These are phyloP conservation scores for Taphrorychus bicolor DNA, from an alignment of 2,888 invertebrate genomes.

Conservation along the genomic window DNA sequence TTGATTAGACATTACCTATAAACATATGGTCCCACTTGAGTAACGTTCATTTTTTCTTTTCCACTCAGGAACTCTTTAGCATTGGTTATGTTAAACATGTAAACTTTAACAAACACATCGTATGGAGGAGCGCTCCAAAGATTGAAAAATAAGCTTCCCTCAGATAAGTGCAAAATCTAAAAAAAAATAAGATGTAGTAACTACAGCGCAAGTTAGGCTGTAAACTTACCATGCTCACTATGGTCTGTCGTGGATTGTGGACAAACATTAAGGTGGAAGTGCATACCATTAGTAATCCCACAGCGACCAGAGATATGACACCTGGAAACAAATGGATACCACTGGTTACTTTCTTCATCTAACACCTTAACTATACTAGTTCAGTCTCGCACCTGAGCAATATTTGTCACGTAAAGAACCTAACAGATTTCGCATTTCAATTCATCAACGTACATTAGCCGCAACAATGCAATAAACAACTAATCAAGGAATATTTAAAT, in stretches of 20 bases:
- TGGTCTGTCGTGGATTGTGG: slow-evolving; percentile 53
- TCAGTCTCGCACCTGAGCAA: not conserved
- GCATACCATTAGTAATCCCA: slow-evolving; percentile 53
- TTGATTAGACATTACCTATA: slow-evolving; percentile 75
- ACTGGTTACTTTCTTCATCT: too few species aligned
- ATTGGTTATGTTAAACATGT: slow-evolving; percentile 85
- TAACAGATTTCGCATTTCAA: not conserved
- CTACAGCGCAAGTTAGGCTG: not conserved
- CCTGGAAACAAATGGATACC: slow-evolving; percentile 47
- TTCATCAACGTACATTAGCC: not conserved
- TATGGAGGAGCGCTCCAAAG: slow-evolving; percentile 73
- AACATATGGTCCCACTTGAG: slow-evolving; percentile 82
- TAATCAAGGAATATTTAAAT: not conserved
- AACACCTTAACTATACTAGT: too few species aligned
- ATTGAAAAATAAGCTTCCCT: slow-evolving; percentile 65
- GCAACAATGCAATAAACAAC: not conserved
- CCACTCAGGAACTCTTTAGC: slow-evolving; percentile 71
- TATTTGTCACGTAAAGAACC: not conserved
- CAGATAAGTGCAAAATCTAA: slow-evolving; percentile 50
- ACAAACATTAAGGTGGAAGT: slow-evolving; percentile 53
- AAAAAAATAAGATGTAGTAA: too few species aligned
- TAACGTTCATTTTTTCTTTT: slow-evolving; percentile 69
- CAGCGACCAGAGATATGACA: slow-evolving; percentile 51
- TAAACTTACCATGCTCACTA: slow-evolving; percentile 51
- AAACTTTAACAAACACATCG: slow-evolving; percentile 70